These are phyloP conservation scores for Dilophus febrilis DNA, from an alignment of 2,888 invertebrate genomes.

Conservation along the genomic window DNA sequence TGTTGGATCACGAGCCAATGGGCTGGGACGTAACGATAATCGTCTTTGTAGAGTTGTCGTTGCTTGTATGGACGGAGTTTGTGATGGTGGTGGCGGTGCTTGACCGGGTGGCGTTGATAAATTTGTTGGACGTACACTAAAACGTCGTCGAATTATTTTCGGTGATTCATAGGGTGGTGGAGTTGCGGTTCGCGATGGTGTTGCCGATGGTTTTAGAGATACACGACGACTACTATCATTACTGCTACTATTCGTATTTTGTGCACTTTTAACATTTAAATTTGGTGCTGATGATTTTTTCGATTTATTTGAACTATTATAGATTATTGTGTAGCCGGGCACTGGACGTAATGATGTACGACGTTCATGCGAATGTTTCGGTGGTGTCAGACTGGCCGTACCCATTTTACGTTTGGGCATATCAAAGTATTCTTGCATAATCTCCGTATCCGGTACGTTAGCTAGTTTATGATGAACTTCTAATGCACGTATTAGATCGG, in stretches of 20 bases:
- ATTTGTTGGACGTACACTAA: constrained; percentile 20
- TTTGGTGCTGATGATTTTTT: not conserved
- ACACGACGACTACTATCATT: not conserved
- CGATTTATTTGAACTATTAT: not conserved
- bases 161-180: constrained; percentile 2
- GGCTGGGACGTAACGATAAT: constrained; percentile 26
- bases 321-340: constrained; percentile 1
- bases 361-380: constrained; percentile 11
- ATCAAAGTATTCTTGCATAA: constrained; percentile 6
- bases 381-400: constrained; percentile 33
- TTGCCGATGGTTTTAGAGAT: not conserved
- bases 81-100: constrained; percentile 14
- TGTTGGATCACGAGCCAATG: constrained; percentile 21
- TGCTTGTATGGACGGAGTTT: constrained; percentile 1
- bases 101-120: constrained; percentile 27
- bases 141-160: constrained; percentile 7
- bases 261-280: not conserved
- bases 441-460: constrained; percentile 14
- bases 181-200: not conserved
- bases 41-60: constrained; percentile 24
- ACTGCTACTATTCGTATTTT: not conserved
- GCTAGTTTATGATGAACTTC: constrained; percentile 45
- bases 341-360: constrained; percentile 2
- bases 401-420: constrained; percentile 35
- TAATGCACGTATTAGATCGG: constrained; percentile 61